phyloP scores from a whole-genome alignment of 1,140 invertebrate genomes.

The Diabrotica virgifera region DNA sequence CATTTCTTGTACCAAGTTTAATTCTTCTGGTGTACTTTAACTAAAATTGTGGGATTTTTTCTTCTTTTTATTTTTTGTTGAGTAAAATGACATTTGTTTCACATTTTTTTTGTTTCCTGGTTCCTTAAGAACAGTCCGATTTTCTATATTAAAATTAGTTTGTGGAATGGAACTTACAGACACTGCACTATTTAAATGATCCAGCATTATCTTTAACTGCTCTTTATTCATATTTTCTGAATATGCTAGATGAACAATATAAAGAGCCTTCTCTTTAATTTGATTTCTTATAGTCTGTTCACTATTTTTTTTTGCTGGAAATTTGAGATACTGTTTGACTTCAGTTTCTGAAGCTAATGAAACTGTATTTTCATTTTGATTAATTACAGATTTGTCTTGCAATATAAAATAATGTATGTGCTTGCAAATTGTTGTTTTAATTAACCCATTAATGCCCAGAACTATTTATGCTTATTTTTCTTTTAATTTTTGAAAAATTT shows the following conservation, averaged over 20 bases:
- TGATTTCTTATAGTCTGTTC: background rate
- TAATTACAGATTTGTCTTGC: too few relatives aligned
- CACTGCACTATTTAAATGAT: background rate
- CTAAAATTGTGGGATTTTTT: too few relatives aligned
- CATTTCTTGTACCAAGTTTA: too few relatives aligned
- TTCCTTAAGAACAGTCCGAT: background rate
- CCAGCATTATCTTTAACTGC: background rate
- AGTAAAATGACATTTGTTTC: background rate
- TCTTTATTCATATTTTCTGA: background rate
- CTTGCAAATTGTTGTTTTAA: slow-evolving; percentile 11
- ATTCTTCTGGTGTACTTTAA: too few relatives aligned
- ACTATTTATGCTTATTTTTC: too few relatives aligned
- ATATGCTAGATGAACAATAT: background rate
- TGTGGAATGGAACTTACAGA: too few relatives aligned
- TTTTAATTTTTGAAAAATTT: too few relatives aligned
- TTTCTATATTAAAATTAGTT: background rate
- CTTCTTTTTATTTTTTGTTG: background rate
- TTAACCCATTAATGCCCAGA: too few relatives aligned
- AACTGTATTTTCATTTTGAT: background rate
- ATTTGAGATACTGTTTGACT: background rate
- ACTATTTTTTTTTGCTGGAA: background rate
- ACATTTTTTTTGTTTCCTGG: background rate
- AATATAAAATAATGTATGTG: slow-evolving; percentile 16
- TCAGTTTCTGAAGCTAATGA: background rate
- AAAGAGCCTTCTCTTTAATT: too few relatives aligned